Evolutionary conservation across 2,888 invertebrate genomes (phyloP), one percentile per base, ranked within the genome.

Genomic region (Tribolium freemani): DNA sequence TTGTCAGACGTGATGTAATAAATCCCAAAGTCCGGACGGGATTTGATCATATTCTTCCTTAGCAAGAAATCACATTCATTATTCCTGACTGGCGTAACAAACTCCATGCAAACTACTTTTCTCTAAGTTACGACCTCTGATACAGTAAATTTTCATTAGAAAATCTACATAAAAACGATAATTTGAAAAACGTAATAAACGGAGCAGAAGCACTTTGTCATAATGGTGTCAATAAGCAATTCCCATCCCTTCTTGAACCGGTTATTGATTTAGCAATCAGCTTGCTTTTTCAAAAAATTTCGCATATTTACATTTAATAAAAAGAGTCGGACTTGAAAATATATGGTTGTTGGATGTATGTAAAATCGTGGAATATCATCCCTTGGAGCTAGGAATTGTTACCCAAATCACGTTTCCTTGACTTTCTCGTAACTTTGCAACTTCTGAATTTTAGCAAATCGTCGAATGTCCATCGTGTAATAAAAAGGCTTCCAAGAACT

Each of bases 231-330:
- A 53, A 64, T 64, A 48, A 51, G 9, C 6, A 64, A 64, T 64
- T 51, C 38, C 51, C 64, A n/a, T 13, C 21, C 50, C 31, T 58
- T 20, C n/a, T 38, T 8, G 38, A 38, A 16, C 16, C 16, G 21
- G n/a, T 20, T 67, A 67, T 67, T 56, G 67, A 67, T 67, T 67
- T 67, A 38, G 56, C 67, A 67, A 67, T 67, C 67, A 67, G 11
- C 56, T 5, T n/a, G 21, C 31, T 16, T 30, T 38, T 31, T 57
- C 9, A 44, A 30, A 44, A 57, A 57, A 45, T 16, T 46, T 5
- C n/a, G 10, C 44, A 2, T 46, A 26, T 54, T 3, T 3, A 48
- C 1, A 48, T 48, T 48, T 48, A 48, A 13, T 48, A 48, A 13
- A 13, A 13, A 48, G 11, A 45, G 5, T 26, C 0, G 45, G 45